phyloP scores from a whole-genome alignment of 2,113 vertebrate species.

The Alligator sinensis region DNA sequence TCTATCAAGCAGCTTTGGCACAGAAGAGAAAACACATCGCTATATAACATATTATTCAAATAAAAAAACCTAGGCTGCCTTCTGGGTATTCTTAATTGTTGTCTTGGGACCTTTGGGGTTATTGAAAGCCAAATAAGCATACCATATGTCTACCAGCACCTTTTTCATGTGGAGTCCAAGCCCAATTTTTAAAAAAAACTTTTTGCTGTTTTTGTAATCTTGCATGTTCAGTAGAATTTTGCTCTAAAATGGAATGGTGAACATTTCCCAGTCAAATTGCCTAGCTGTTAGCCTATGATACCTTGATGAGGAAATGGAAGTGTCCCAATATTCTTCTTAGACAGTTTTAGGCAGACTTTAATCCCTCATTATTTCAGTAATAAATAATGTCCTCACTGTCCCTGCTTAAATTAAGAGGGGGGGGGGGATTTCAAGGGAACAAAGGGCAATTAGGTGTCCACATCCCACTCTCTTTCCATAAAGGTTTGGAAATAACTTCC shows the following conservation, averaged over 20 bases:
- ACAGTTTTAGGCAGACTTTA: not conserved
- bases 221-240: fast-evolving
- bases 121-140: not conserved
- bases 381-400: not conserved
- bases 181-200: not conserved
- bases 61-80: not conserved
- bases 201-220: not conserved
- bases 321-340: not conserved
- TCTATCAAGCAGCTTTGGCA: fast-evolving
- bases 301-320: not conserved
- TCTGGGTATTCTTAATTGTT: not conserved
- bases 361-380: not conserved
- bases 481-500: not conserved
- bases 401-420: not conserved
- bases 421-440: not conserved
- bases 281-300: not conserved
- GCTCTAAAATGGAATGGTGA: not conserved
- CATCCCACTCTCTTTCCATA: not conserved
- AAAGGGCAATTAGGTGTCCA: not conserved
- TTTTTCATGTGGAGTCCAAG: slow-evolving; percentile 35
- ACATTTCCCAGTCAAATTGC: not conserved
- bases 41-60: not conserved
- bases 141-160: slow-evolving; percentile 34
- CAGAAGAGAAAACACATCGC: slow-evolving; percentile 17
- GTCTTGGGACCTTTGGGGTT: slow-evolving; percentile 14